Percentiles rank a stretch among this genome's conserved stretches.
Evolutionary conservation across 1,140 invertebrate genomes (phyloP).

Genomic region (Drosophila nikananu): DNA sequence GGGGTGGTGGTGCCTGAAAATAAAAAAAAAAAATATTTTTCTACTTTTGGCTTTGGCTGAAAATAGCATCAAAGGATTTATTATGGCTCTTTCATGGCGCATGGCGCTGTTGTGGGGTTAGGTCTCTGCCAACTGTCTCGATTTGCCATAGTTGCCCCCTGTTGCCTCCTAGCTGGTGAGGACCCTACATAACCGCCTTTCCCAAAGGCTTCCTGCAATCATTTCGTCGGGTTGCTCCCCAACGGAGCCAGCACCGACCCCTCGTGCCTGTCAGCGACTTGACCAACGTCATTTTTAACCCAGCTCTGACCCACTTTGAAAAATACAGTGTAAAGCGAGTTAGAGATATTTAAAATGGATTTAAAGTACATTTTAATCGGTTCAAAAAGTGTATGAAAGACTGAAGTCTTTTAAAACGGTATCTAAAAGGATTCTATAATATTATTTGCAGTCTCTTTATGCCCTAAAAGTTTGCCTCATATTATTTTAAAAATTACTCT

Average conservation of each 20-base stretch:
- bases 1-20: slow-evolving; percentile 3
- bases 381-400: neutral
- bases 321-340: neutral
- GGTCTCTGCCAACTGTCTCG: slow-evolving; percentile 45
- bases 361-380: neutral
- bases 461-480: no score
- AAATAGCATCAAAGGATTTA: slow-evolving; percentile 82
- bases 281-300: slow-evolving; percentile 65
- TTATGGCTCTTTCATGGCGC: slow-evolving; percentile 62
- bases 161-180: neutral
- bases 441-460: no score
- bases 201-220: slow-evolving; percentile 10
- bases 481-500: no score
- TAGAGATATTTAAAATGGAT: no score
- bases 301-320: neutral
- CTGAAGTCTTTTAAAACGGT: no score
- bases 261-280: slow-evolving; percentile 55
- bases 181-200: slow-evolving; percentile 3
- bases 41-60: slow-evolving; percentile 78
- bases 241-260: slow-evolving; percentile 30
- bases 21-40: slow-evolving; percentile 67
- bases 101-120: slow-evolving; percentile 34
- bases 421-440: no score
- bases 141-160: slow-evolving; percentile 45
- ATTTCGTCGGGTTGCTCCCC: slow-evolving; percentile 38